Evolutionary conservation across 2,888 invertebrate species (phyloP).

Genomic region (Hydraecia micacea): DNA sequence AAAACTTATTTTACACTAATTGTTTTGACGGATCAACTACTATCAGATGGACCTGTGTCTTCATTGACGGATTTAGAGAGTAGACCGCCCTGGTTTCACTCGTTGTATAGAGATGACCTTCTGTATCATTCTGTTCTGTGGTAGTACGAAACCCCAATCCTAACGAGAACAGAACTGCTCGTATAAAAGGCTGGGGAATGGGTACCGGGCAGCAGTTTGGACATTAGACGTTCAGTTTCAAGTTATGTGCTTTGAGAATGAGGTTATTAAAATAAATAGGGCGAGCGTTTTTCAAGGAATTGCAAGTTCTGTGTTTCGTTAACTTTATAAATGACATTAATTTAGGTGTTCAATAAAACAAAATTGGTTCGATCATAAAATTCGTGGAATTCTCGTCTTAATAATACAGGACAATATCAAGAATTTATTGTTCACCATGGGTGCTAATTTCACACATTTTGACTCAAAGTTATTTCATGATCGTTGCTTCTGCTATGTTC

Average conservation of each 20-base stretch:
- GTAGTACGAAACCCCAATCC: background rate
- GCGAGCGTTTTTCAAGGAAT: background rate
- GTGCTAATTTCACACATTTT: background rate
- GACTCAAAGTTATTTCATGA: background rate
- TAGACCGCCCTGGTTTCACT: background rate
- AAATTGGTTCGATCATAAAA: background rate
- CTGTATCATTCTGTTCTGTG: background rate
- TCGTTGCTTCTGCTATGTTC: background rate
- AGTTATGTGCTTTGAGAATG: constrained; percentile 1
- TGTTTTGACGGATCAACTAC: too few species aligned
- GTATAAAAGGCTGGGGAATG: constrained; percentile 39
- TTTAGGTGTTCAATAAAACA: too few species aligned
- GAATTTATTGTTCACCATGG: background rate
- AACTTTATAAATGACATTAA: background rate
- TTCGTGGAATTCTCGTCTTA: background rate
- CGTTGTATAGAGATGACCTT: background rate
- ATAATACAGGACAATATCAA: background rate
- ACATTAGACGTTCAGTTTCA: constrained; percentile 24
- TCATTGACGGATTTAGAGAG: too few species aligned
- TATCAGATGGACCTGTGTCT: too few species aligned
- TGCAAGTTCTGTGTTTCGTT: background rate
- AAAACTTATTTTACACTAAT: too few species aligned
- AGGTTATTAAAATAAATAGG: constrained; percentile 3
- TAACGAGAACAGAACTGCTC: constrained; percentile 37
- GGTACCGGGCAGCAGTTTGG: constrained; percentile 16